phyloP scores from a whole-genome alignment of 2,797 vertebrate genomes.

The Etheostoma perlongum region DNA sequence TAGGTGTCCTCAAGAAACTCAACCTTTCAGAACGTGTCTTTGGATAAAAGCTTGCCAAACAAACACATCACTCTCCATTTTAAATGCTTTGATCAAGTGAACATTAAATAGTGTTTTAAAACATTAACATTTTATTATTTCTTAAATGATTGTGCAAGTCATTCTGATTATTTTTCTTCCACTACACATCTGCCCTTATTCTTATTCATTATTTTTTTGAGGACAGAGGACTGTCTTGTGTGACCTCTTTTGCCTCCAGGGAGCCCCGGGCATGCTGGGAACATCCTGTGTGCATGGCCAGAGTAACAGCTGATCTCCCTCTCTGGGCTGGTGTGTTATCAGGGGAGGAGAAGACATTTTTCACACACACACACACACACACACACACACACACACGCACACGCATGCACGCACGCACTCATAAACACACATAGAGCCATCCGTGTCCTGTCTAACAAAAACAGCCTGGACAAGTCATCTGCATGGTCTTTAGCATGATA shows the following conservation, averaged over 20 bases:
- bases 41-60: no score
- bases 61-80: no score
- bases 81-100: no score
- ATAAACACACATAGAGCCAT: no score
- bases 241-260: slow-evolving; percentile 61
- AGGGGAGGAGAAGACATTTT: slow-evolving; percentile 16
- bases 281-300: slow-evolving; percentile 63
- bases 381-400: not conserved
- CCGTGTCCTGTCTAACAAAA: slow-evolving; percentile 21
- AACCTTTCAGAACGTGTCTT: no score
- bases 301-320: slow-evolving; percentile 59
- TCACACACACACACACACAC: not conserved
- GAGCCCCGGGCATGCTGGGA: slow-evolving; percentile 66
- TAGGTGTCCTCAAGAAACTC: no score
- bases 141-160: not conserved
- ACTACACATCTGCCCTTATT: slow-evolving; percentile 42
- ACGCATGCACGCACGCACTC: not conserved
- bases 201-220: slow-evolving; percentile 66
- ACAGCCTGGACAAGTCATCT: slow-evolving; percentile 12
- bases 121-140: not conserved
- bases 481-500: slow-evolving; percentile 13
- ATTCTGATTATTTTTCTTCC: slow-evolving; percentile 7
- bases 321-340: slow-evolving; percentile 45
- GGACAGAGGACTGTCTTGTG: slow-evolving; percentile 48
- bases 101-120: no score